Base-by-base conservation (phyloP, 2,797 vertebrate genomes). In the Chloroceryle amazona region DNA sequence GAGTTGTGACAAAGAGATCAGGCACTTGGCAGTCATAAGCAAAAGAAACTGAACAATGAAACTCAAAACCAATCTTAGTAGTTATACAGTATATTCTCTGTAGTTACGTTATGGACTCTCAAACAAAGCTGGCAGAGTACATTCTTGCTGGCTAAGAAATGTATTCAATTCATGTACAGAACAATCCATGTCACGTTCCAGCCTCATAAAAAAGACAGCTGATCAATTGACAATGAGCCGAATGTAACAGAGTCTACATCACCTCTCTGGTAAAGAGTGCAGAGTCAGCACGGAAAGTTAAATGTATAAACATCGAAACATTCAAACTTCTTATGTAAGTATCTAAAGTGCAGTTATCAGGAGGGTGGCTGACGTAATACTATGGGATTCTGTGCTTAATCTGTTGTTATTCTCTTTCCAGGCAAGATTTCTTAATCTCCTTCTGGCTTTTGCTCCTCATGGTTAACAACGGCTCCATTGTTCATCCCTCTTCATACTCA, bases 321-420 rank as follows among this genome's bases (percentile, higher is more conserved):
- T 94, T 90, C 91, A 58, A 62, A 58, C 62, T 47, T 39, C 37
- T 91, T 74, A 71, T 2, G 1, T 7, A 57, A 96, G 35, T 46
- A 79, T 60, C 74, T 89, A 79, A 95, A 96, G 91, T 93, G 91
- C 85, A 81, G 65, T 88, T 60, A 75, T 18, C 39, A 62, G 70
- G 46, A 86, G 47, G 31, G 35, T 33, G 51, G 55, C 7, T 75
- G 85, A 95, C 0, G 0, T 75, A 81, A 88, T 25, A 71, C 57
- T 39, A 78, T 0, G 0, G 61, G 91, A 93, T 88, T 83, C 70
- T 88, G 84, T 68, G 79, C 75, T 95, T 94, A 72, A 95, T 86
- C 85, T 93, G 88, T 68, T 68, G 35, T 81, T 88, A 72, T 44
- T 96, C 72, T 85, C 62, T 51, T 86, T 86, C 80, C 51, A 37